Base-by-base conservation (phyloP, 2,888 invertebrate species). In the Apeira syringaria region DNA sequence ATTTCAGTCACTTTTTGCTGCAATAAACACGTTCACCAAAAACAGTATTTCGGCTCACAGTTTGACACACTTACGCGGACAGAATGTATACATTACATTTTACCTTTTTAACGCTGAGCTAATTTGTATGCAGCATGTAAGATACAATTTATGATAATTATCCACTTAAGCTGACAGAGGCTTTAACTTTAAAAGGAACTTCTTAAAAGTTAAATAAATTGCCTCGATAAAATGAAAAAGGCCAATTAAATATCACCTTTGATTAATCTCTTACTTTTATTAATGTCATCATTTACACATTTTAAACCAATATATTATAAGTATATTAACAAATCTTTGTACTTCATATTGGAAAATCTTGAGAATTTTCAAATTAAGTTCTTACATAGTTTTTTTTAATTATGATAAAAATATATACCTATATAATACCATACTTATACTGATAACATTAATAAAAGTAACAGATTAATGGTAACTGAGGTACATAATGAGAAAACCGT, bases 21-120 rank as follows among this genome's bases (percentile, higher is more conserved):
- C 15, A 15, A 15, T 15, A 15, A 15, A 15, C 15, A 15, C 15
- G 4, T 15, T 4, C 4, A 4, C 28, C 44, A 9, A 44, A 33
- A 43, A 28, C 5, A 39, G 42, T 43, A 49, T 53, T 61, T 56
- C 51, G 50, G 54, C 43, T 35, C 45, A 47, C 53, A 12, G 18
- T 39, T 34, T 33, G 57, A 53, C 64, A 57, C 46, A 30, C 42
- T 54, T 65, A 42, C 66, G 56, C 49, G 61, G 34, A 26, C 37
- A 53, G 56, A 63, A 58, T 65, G 57, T 46, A 39, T 49, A 29
- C 31, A 45, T 35, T 35, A 34, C 35, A 44, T 42, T 30, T 32
- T 41, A 25, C 36, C 39, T 38, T 45, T 34, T 45, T 27, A n/a
- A 38, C n/a, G 30, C 34, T 34, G 20, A 30, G 17, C 5, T 20